Evolutionary conservation across 2,113 vertebrate genomes (phyloP).

Genomic region (Pavo muticus): DNA sequence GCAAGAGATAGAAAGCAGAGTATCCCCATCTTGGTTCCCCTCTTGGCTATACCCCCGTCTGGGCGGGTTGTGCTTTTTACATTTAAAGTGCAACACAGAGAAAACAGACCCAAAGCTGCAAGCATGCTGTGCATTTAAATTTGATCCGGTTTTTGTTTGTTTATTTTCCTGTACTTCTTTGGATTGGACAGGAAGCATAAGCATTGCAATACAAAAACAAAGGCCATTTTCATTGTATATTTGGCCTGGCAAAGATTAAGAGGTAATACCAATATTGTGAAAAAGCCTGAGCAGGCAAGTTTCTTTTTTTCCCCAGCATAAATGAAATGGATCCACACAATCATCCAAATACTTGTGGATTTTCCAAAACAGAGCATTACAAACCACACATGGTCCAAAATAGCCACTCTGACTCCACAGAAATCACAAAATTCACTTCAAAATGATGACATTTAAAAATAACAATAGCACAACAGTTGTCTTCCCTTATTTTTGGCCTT

Average conservation of each 20-base stretch:
- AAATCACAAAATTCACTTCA: not conserved
- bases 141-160: constrained; percentile 50
- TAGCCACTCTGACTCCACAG: not conserved
- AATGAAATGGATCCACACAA: not conserved
- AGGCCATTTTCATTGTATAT: constrained; percentile 24
- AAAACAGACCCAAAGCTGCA: constrained; percentile 27
- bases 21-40: not conserved
- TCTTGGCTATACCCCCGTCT: not conserved
- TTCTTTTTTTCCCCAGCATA: not conserved
- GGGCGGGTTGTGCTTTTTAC: not conserved
- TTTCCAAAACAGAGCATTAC: not conserved
- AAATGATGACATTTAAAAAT: not conserved
- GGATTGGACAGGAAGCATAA: constrained; percentile 40
- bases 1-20: constrained; percentile 40
- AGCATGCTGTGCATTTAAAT: constrained; percentile 51
- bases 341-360: not conserved
- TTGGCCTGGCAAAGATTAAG: constrained; percentile 38
- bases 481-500: not conserved
- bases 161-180: constrained; percentile 27
- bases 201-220: constrained; percentile 33
- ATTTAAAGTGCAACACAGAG: constrained; percentile 4
- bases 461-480: not conserved
- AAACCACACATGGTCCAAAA: not conserved
- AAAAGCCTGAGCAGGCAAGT: not conserved
- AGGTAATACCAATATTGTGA: constrained; percentile 13